These are phyloP conservation scores for Muraenolepis orangiensis DNA, from an alignment of 2,797 vertebrate genomes.

Conservation along the genomic window DNA sequence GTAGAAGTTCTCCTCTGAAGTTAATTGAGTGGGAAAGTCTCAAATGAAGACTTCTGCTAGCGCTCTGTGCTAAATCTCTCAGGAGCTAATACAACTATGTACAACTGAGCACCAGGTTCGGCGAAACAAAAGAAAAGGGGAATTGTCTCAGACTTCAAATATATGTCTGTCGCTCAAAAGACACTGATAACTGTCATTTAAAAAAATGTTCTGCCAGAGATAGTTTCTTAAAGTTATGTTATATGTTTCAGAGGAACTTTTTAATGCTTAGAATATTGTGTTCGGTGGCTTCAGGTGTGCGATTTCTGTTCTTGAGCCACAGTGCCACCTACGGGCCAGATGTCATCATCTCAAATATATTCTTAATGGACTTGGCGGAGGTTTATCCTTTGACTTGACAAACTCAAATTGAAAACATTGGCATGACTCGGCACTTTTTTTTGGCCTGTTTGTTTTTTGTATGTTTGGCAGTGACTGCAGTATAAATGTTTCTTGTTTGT, in stretches of 20 bases:
- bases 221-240: conserved; percentile 25
- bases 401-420: too few relatives aligned
- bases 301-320: conserved; percentile 54
- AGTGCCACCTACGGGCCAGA: conserved; percentile 67
- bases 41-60: conserved; percentile 38
- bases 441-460: neutral
- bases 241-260: neutral
- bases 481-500: neutral
- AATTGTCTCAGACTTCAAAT: conserved; percentile 9
- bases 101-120: conserved; percentile 5
- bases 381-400: neutral
- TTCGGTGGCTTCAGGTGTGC: neutral
- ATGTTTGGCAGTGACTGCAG: neutral
- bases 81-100: conserved; percentile 19
- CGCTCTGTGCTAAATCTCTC: conserved; percentile 22
- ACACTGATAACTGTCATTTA: conserved; percentile 44
- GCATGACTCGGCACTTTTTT: neutral
- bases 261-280: neutral
- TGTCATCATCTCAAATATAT: neutral
- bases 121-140: conserved; percentile 5
- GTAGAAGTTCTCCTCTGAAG: conserved; percentile 27
- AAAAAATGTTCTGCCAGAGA: conserved; percentile 43
- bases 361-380: neutral
- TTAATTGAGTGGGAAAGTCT: conserved; percentile 26
- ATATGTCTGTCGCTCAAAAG: neutral